Conservation (phyloP, 2,797 vertebrate species). For the Hipposideros larvatus region DNA sequence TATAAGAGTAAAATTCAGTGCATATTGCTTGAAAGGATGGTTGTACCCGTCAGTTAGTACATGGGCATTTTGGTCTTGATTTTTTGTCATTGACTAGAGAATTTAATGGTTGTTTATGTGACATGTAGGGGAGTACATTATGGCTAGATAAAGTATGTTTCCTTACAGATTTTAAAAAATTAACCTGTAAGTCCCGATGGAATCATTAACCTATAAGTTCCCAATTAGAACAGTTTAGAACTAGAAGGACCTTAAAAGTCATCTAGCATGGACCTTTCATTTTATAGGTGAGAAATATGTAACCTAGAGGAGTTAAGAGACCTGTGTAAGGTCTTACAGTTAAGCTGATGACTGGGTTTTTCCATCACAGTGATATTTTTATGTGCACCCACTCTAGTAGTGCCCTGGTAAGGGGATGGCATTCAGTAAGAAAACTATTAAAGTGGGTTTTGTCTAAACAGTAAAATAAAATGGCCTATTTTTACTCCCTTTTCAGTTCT, state of each 20-base stretch:
- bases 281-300: conserved; percentile 65
- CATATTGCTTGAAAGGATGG: background rate
- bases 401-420: conserved; percentile 54
- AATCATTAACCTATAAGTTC: conserved; percentile 57
- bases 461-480: conserved; percentile 77
- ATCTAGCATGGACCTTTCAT: conserved; percentile 59
- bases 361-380: conserved; percentile 60
- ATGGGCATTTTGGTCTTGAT: conserved; percentile 33
- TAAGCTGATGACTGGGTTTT: conserved; percentile 43
- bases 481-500: conserved; percentile 72
- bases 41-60: background rate
- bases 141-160: conserved; percentile 20
- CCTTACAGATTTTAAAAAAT: conserved; percentile 50
- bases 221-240: conserved; percentile 51
- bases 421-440: conserved; percentile 69
- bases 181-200: conserved; percentile 14
- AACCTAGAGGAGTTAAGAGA: conserved; percentile 40
- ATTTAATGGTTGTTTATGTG: background rate
- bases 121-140: background rate
- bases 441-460: conserved; percentile 67
- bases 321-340: background rate
- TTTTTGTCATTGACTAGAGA: conserved; percentile 19
- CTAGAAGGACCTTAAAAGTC: conserved; percentile 44
- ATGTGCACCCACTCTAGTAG: conserved; percentile 27
- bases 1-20: background rate